Percentiles rank a stretch among this genome's conserved stretches.
Evolutionary conservation across 2,888 invertebrate genomes (phyloP).

Genomic region (Cerastis rubricosa): DNA sequence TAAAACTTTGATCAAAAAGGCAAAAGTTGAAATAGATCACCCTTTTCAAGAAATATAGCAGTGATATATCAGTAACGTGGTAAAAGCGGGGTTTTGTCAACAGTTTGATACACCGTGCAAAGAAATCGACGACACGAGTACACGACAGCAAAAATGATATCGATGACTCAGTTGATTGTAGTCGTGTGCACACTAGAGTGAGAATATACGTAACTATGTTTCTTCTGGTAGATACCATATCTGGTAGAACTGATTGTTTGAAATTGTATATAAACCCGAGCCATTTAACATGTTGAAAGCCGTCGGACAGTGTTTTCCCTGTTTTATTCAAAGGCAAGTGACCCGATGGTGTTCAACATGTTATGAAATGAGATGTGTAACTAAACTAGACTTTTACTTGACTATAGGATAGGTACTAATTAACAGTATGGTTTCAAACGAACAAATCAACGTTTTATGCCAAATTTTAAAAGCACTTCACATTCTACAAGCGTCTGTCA

Average conservation of each 20-base stretch:
- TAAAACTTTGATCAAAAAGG: neutral
- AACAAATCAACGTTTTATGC: neutral
- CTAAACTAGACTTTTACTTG: neutral
- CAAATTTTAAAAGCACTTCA: neutral
- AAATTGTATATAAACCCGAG: neutral
- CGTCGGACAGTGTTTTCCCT: too few species aligned
- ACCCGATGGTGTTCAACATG: too few species aligned
- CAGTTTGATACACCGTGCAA: constrained; percentile 32
- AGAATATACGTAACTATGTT: neutral
- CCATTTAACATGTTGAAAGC: too few species aligned
- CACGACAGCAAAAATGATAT: constrained; percentile 21
- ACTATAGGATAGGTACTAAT: neutral
- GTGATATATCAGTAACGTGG: neutral
- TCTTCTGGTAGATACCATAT: neutral
- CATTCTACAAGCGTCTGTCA: neutral
- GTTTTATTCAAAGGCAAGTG: too few species aligned
- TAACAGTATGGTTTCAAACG: neutral
- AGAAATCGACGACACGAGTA: constrained; percentile 24
- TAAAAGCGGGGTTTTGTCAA: constrained; percentile 41
- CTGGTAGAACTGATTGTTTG: too few species aligned
- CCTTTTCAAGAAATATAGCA: constrained; percentile 7
- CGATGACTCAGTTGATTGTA: constrained; percentile 32
- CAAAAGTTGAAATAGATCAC: neutral
- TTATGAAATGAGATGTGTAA: neutral
- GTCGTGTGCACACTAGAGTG: neutral